Evolutionary conservation across 2,797 vertebrate genomes (phyloP).

Genomic region (Varecia variegata): DNA sequence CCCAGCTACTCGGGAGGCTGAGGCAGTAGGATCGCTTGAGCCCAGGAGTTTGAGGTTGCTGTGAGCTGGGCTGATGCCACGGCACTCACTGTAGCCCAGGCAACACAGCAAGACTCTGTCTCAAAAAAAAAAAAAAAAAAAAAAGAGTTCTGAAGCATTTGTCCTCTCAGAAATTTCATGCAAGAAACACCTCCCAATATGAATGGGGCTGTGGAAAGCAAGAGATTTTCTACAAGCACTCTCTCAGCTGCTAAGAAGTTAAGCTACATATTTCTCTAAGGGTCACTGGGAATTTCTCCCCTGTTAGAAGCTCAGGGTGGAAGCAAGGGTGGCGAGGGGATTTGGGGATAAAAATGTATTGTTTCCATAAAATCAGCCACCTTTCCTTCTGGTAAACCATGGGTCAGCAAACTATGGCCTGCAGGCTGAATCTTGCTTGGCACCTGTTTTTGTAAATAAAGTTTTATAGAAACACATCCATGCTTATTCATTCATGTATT

Average conservation of each 20-base stretch:
- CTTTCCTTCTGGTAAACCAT: neutral
- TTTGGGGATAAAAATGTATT: neutral
- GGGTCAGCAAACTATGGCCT: neutral
- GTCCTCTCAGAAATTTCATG: neutral
- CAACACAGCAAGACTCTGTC: no score
- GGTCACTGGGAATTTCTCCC: neutral
- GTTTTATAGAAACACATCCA: neutral
- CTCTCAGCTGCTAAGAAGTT: neutral
- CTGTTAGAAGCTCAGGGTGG: neutral
- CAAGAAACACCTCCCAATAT: neutral
- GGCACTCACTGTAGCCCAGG: no score
- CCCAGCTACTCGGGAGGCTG: no score
- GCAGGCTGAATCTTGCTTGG: neutral
- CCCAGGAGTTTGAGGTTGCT: no score
- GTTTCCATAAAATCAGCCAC: neutral
- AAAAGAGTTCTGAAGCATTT: neutral
- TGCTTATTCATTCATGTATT: neutral
- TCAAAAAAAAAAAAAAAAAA: no score
- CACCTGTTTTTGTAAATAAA: neutral
- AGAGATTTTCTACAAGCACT: neutral
- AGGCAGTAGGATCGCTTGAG: no score
- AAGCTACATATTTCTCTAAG: neutral
- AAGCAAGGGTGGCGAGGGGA: neutral
- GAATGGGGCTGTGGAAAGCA: neutral
- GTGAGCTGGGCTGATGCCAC: no score